Base-by-base conservation (phyloP, 2,888 invertebrate genomes). In the Lottia scabra region DNA sequence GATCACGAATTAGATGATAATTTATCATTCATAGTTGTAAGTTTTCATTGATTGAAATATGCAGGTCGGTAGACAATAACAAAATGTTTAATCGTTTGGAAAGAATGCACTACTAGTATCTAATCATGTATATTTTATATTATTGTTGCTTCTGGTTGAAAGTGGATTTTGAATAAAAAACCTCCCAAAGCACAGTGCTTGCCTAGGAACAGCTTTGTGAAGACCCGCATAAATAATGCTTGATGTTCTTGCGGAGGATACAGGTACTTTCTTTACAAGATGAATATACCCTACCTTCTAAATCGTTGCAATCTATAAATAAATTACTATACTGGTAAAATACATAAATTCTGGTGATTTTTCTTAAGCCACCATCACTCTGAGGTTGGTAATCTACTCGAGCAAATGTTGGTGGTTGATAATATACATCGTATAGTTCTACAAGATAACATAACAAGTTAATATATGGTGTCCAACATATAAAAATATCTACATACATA, bases 301-400 rank as follows among this genome's bases (percentile, higher is more conserved):
- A 72, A 63, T 80, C 80, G 72, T 86, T 85, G 74, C 86, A 86
- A 43, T 86, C 84, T 56, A 84, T 68, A 68, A 85, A 86, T 38
- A 85, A 73, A 70, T 86, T 86, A 2, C 84, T 85, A 74, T 85
- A 85, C 67, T 86, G 83, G 16, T 77, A 65, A 69, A 80, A 86
- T 12, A 86, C 71, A 8, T 82, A 75, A 0, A 83, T 72, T 27
- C 65, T 64, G 30, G 69, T 67, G 6, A 62, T 46, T 48, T 63
- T 63, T 16, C 23, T 19, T 5, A 65, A 43, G 13, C 44, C 10
- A 19, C 70, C 68, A 15, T 15, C 16, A 15, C 46, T 68, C 38
- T 65, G 16, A 19, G 63, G 30, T 26, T 23, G 43, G 65, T 56
- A 62, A 63, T 62, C 15, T 12, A 68, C 48, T 23, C 63, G 13